phyloP scores from a whole-genome alignment of 2,888 invertebrate species.

The Latheticus oryzae region DNA sequence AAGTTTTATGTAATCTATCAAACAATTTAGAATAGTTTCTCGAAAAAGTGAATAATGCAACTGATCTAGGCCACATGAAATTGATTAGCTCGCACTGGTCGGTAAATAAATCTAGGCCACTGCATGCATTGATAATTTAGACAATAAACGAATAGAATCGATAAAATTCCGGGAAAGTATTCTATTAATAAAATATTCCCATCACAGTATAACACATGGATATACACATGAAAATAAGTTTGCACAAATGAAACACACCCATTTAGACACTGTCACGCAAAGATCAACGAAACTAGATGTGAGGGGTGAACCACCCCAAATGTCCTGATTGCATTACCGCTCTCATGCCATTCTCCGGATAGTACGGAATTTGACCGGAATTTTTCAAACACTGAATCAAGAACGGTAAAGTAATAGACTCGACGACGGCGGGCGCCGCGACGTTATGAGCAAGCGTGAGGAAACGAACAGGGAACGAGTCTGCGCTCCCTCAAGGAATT shows the following conservation, averaged over 20 bases:
- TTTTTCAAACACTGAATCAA: conserved; percentile 36
- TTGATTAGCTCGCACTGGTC: conserved; percentile 18
- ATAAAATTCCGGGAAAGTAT: conserved; percentile 25
- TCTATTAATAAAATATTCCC: conserved; percentile 1
- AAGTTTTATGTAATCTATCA: too few species aligned
- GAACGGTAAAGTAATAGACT: conserved; percentile 51
- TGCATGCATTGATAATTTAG: conserved; percentile 25
- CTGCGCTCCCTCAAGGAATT: conserved; percentile 39
- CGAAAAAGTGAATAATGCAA: too few species aligned
- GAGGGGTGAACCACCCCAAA: conserved; percentile 35
- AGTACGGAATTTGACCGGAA: conserved; percentile 39
- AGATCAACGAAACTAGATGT: background rate
- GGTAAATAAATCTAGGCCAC: conserved; percentile 22
- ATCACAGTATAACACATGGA: conserved; percentile 8
- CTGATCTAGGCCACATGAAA: conserved; percentile 21
- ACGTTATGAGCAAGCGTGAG: conserved; percentile 54
- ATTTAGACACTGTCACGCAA: conserved; percentile 42
- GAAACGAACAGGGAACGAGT: conserved; percentile 35
- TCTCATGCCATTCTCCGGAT: conserved; percentile 40
- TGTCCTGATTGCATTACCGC: conserved; percentile 19
- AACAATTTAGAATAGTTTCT: too few species aligned
- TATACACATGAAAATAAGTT: conserved; percentile 13
- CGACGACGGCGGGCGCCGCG: conserved; percentile 52
- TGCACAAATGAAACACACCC: conserved; percentile 50
- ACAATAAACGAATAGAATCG: conserved; percentile 16